Base-by-base conservation (phyloP, 1,140 invertebrate genomes). In the Drosophila simulans region DNA sequence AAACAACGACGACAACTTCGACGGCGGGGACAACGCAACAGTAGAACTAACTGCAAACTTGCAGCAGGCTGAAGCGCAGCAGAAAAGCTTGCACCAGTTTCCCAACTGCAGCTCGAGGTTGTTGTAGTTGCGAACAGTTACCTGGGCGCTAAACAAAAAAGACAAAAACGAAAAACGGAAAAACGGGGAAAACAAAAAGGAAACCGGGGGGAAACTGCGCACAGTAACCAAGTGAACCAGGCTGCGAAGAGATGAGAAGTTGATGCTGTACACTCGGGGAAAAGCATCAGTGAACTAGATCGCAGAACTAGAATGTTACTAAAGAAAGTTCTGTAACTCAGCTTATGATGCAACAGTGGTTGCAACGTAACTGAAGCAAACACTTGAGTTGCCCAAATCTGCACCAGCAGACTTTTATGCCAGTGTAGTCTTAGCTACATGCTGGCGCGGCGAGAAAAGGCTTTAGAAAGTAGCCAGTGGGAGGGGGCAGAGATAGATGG, bases 1-100 rank as follows among this genome's bases (percentile, higher is more conserved):
- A 69, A 73, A 42, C 58, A 80, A 76, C 65, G 58, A 45, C 56
- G 68, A 49, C 51, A 64, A 71, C 49, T 69, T 40, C 55, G 65
- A 49, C 42, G 55, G 53, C 42, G 66, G 64, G 66, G 64, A 77
- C 70, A 86, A 88, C 82, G 71, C 75, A 86, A 77, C 82, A 78
- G 83, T 82, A 86, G 77, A 86, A 88, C 84, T 86, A 86, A 86
- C 83, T 88, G 83, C 79, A 83, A 86, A 86, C 76, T 85, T 77
- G 70, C 71, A 79, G 79, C 77, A 27, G 13, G 43, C 75, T 52
- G 45, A 57, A 48, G 64, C 45, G 63, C 34, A 80, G 74, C 39
- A 46, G 74, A 53, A 12, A 68, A 72, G 80, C 71, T 89, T 89
- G 84, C 84, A 89, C 85, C 85, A 89, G 84, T 89, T 89, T 89